Percentiles rank a stretch among this genome's conserved stretches.
Conservation (phyloP, 2,888 invertebrate genomes). For the Dendrolimus houi region DNA sequence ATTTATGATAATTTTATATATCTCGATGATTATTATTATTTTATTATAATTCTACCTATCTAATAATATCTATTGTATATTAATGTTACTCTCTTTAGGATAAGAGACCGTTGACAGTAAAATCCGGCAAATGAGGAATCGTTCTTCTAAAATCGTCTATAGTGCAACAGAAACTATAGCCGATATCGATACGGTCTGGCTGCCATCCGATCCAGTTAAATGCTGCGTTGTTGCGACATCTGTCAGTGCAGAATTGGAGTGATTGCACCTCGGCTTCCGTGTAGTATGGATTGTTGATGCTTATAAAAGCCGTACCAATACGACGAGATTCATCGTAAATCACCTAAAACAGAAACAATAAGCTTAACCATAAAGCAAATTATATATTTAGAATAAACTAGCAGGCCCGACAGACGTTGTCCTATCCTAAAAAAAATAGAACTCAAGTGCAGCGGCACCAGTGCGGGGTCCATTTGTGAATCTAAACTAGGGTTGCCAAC, state of each 20-base stretch:
- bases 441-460: too few species aligned
- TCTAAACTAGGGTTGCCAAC: too few species aligned
- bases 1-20: too few species aligned
- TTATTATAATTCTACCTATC: too few species aligned
- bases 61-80: too few species aligned
- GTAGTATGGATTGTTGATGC: constrained; percentile 79
- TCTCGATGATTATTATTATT: too few species aligned
- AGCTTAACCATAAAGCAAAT: too few species aligned
- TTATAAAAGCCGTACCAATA: constrained; percentile 76
- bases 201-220: constrained; percentile 79
- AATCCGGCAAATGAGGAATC: constrained; percentile 71
- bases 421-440: too few species aligned
- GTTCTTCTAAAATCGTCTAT: constrained; percentile 72
- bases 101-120: constrained; percentile 59
- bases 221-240: constrained; percentile 70
- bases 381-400: too few species aligned
- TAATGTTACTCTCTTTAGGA: constrained; percentile 11
- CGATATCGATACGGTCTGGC: constrained; percentile 61
- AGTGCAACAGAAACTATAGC: constrained; percentile 79
- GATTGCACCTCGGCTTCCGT: constrained; percentile 43
- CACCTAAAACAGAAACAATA: constrained; percentile 38
- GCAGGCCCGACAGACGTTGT: too few species aligned
- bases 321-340: constrained; percentile 66
- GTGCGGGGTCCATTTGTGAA: too few species aligned
- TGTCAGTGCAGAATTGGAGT: constrained; percentile 70